Evolutionary conservation across 2,888 invertebrate genomes (phyloP).

Genomic region (Esperia sulphurella): DNA sequence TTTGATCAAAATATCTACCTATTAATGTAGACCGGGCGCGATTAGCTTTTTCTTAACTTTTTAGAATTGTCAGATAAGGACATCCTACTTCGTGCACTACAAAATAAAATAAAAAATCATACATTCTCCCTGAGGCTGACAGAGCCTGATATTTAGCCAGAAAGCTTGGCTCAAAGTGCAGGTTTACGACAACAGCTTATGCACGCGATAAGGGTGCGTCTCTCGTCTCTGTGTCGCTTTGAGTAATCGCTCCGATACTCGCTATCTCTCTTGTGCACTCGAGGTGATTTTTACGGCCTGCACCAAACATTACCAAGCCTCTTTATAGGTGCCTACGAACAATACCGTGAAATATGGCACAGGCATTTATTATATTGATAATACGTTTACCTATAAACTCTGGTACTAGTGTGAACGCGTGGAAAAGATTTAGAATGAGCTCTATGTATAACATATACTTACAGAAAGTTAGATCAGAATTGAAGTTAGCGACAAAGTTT

Average conservation of each 20-base stretch:
- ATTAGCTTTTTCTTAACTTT: too few relatives aligned
- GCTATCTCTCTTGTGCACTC: slow-evolving; percentile 49
- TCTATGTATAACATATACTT: too few relatives aligned
- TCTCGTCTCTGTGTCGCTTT: slow-evolving; percentile 44
- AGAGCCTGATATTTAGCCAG: neutral
- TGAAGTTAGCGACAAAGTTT: too few relatives aligned
- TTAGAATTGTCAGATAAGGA: too few relatives aligned
- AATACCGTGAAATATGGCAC: slow-evolving; percentile 19
- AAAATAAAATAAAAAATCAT: neutral
- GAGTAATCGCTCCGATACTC: slow-evolving; percentile 61
- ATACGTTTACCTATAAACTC: neutral
- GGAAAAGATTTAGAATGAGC: too few relatives aligned
- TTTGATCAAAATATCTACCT: too few relatives aligned
- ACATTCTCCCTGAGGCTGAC: too few relatives aligned
- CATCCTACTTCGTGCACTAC: too few relatives aligned
- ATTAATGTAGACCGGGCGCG: too few relatives aligned
- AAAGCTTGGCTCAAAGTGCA: slow-evolving; percentile 31
- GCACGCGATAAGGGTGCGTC: slow-evolving; percentile 47
- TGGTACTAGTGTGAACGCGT: neutral
- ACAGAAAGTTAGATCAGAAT: too few relatives aligned
- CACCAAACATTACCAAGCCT: slow-evolving; percentile 17
- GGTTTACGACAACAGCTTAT: slow-evolving; percentile 21
- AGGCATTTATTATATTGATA: slow-evolving; percentile 12
- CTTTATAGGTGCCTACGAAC: slow-evolving; percentile 27
- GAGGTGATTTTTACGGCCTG: slow-evolving; percentile 51